Base-by-base conservation (phyloP, 2,113 vertebrate genomes). In the Hippocampus barbouri region DNA sequence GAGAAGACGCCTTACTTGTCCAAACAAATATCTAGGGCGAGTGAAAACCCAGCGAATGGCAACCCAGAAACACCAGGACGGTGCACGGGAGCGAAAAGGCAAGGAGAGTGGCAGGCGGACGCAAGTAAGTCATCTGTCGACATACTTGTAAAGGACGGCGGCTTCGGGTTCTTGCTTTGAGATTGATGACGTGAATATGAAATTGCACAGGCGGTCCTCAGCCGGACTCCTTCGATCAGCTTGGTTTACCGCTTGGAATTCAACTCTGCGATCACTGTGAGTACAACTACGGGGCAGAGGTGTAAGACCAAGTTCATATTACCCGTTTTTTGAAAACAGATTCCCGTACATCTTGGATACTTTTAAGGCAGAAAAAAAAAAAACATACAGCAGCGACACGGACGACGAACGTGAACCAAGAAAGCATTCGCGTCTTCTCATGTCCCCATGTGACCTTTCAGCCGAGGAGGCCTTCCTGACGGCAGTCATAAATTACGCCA, bases 401-500 rank as follows among this genome's bases (percentile, higher is more conserved):
- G 43, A 45, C 0, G 34, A 38, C 34, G 12, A 45, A 45, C 4
- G 14, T 45, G 43, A 45, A 45, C 43, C 43, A 45, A 14, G 14
- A 45, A 45, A 43, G 47, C 15, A 6, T 63, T 34, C 47, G 69
- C 74, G 62, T 27, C 74, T 62, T 83, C 54, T 85, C 72, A 73
- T 82, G 82, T 75, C 71, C 40, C 71, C 10, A 57, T 71, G 56
- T 51, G 27, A 61, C 67, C 15, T 73, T 86, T 21, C 90, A 98
- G 96, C 93, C 72, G 95, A 96, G 89, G 96, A 96, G 57, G 85
- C 93, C 71, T 95, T 98, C 87, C 89, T 98, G 57, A 94, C 93
- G 66, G 95, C 96, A 47, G 93, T 98, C 79, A 94, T 98, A 79
- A 96, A 95, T 75, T 95, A 96, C 78, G 94, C 95, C 27, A 97